phyloP scores from a whole-genome alignment of 2,888 invertebrate genomes.

The Hesperia comma region DNA sequence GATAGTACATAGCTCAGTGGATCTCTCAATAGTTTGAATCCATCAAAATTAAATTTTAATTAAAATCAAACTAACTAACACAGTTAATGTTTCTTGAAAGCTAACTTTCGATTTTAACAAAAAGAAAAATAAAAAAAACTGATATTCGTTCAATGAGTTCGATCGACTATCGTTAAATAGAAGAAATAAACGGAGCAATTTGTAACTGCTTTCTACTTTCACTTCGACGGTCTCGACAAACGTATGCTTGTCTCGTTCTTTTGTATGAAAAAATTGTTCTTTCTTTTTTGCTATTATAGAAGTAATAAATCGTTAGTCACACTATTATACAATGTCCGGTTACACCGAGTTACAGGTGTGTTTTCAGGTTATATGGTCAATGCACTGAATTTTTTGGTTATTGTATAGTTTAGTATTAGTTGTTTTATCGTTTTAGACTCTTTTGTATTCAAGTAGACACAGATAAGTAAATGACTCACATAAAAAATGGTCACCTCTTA shows the following conservation, averaged over 20 bases:
- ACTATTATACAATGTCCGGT: slow-evolving; percentile 20
- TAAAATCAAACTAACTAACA: background rate
- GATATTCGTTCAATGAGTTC: slow-evolving; percentile 44
- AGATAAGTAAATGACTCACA: no score
- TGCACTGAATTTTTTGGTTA: background rate
- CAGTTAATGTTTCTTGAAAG: slow-evolving; percentile 10
- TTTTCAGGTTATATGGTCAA: background rate
- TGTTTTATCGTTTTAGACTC: no score
- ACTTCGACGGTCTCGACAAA: slow-evolving; percentile 38
- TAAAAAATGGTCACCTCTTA: no score
- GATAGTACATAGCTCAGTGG: no score
- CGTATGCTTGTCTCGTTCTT: slow-evolving; percentile 31
- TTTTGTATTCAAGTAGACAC: no score
- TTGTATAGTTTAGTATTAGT: background rate
- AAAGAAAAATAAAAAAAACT: slow-evolving; percentile 47
- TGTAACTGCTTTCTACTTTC: slow-evolving; percentile 51
- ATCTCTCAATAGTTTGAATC: background rate
- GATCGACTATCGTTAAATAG: slow-evolving; percentile 47
- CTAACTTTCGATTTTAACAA: slow-evolving; percentile 63
- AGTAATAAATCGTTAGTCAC: slow-evolving; percentile 5
- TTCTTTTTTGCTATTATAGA: slow-evolving; percentile 1
- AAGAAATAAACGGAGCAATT: slow-evolving; percentile 45
- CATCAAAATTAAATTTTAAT: background rate
- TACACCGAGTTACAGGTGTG: slow-evolving; percentile 19
- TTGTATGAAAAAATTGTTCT: slow-evolving; percentile 37